Conservation (phyloP, 2,113 vertebrate genomes). For the Bothrops jararaca region DNA sequence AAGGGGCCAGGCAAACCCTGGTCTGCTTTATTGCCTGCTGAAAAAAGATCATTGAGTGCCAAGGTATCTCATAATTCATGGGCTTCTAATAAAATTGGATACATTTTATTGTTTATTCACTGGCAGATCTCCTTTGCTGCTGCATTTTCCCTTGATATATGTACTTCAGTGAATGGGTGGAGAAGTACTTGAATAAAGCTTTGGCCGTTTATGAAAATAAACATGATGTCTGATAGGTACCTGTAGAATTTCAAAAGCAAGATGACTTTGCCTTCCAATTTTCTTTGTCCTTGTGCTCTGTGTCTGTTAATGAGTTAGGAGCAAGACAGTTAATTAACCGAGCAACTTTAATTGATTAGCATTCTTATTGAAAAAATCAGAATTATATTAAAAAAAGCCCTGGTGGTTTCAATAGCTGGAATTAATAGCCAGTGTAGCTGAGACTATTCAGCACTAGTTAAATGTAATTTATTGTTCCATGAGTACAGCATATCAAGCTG, state of each 20-base stretch:
- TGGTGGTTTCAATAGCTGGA: background rate
- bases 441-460: constrained; percentile 3
- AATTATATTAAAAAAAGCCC: background rate
- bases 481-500: background rate
- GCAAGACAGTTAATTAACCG: constrained; percentile 18
- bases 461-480: background rate
- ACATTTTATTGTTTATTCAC: background rate
- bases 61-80: background rate
- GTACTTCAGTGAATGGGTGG: background rate
- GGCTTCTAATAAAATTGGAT: background rate
- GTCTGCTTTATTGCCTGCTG: background rate
- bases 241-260: background rate
- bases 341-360: constrained; percentile 6
- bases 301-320: constrained; percentile 17
- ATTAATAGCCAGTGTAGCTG: background rate
- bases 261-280: background rate
- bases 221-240: background rate
- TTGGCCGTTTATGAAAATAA: background rate
- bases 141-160: background rate
- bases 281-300: background rate
- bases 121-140: background rate
- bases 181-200: background rate
- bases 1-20: background rate
- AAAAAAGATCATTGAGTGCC: background rate
- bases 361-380: constrained; percentile 1